These are phyloP conservation scores for Plotosus lineatus DNA, from an alignment of 2,113 vertebrate genomes.

Conservation along the genomic window DNA sequence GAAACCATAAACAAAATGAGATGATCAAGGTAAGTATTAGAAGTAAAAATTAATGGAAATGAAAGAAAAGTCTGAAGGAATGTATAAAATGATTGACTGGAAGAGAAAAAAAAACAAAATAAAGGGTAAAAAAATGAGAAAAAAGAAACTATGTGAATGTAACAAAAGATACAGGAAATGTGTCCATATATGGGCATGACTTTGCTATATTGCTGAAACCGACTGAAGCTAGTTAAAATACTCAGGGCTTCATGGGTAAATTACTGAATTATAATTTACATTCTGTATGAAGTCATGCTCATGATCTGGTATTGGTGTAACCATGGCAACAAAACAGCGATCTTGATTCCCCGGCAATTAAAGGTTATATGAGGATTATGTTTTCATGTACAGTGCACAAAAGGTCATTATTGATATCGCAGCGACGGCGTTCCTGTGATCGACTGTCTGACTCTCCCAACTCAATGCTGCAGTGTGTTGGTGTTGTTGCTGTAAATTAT, in stretches of 20 bases:
- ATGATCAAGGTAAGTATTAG: no score
- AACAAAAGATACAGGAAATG: not conserved
- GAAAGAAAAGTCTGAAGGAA: no score
- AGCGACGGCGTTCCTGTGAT: not conserved
- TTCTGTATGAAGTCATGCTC: not conserved
- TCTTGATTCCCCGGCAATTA: not conserved
- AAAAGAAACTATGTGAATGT: not conserved
- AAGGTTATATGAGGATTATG: not conserved
- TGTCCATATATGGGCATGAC: not conserved
- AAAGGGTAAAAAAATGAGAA: not conserved
- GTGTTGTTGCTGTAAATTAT: not conserved
- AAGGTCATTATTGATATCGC: not conserved
- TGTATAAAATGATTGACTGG: not conserved
- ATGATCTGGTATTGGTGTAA: not conserved
- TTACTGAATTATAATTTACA: not conserved
- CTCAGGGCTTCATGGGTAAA: not conserved
- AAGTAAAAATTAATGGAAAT: no score
- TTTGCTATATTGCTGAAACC: not conserved
- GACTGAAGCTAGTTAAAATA: not conserved
- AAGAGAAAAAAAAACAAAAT: not conserved
- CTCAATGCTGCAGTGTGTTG: not conserved
- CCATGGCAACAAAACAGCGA: not conserved
- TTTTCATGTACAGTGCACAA: not conserved
- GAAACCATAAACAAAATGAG: no score
- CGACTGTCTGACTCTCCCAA: not conserved